These are phyloP conservation scores for Aplodontia rufa DNA, from an alignment of 2,113 vertebrate species.

Conservation along the genomic window DNA sequence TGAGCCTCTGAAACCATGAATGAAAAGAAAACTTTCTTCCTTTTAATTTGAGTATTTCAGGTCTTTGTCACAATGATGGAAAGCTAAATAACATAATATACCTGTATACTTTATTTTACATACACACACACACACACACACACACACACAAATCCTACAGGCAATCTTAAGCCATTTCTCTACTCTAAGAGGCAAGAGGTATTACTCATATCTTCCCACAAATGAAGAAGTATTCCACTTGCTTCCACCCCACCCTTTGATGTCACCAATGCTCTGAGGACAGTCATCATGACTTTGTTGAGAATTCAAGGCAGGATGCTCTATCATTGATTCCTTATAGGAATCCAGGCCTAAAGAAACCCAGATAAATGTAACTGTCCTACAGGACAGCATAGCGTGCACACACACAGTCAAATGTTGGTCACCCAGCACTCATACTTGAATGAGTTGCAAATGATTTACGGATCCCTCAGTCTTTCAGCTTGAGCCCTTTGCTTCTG, in stretches of 20 bases:
- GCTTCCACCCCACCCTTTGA: neutral
- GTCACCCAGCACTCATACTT: rapidly evolving
- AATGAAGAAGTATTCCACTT: neutral
- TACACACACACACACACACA: neutral
- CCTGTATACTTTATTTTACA: neutral
- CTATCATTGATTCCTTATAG: neutral
- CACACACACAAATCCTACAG: no score
- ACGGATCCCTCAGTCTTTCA: neutral
- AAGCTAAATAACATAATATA: neutral
- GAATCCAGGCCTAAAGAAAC: neutral
- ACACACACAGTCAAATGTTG: rapidly evolving
- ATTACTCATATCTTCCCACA: neutral
- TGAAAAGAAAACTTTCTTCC: neutral
- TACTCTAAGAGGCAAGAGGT: neutral
- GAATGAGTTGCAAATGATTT: neutral
- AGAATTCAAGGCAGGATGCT: neutral
- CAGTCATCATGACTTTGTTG: rapidly evolving
- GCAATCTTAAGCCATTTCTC: neutral
- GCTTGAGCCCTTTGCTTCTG: neutral
- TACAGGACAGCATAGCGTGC: rapidly evolving
- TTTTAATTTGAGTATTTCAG: neutral
- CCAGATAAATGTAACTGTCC: rapidly evolving
- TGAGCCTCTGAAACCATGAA: neutral
- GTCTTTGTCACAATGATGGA: neutral
- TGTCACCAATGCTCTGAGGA: neutral